These are phyloP conservation scores for Jaculus jaculus DNA, from an alignment of 2,113 vertebrate species.

Conservation along the genomic window DNA sequence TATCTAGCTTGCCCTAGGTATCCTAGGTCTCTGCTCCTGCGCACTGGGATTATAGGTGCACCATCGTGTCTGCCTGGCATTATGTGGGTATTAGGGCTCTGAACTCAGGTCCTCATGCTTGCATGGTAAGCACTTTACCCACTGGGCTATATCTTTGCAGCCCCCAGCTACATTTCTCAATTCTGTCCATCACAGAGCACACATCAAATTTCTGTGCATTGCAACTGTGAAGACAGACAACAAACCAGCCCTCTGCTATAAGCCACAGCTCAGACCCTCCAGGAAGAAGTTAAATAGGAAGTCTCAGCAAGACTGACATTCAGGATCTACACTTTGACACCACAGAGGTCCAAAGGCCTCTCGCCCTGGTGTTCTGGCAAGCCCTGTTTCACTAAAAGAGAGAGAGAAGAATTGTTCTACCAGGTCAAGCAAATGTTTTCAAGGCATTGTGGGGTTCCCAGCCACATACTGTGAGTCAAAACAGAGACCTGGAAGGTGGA, in stretches of 20 bases:
- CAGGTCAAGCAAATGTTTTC: conserved; percentile 84
- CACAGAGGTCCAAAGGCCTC: neutral
- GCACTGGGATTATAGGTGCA: too few species aligned
- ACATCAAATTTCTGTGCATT: conserved; percentile 55
- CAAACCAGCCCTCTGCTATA: neutral
- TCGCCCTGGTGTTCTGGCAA: neutral
- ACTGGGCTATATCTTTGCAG: too few species aligned
- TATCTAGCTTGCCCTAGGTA: too few species aligned
- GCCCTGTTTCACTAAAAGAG: neutral
- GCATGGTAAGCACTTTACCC: too few species aligned
- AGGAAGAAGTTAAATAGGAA: neutral
- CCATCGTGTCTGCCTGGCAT: too few species aligned
- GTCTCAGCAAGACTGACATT: neutral
- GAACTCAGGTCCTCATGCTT: too few species aligned
- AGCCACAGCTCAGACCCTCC: neutral
- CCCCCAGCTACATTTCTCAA: neutral
- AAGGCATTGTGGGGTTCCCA: conserved; percentile 77
- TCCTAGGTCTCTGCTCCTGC: too few species aligned
- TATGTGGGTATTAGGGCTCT: too few species aligned
- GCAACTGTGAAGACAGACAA: conserved; percentile 43
- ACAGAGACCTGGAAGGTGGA: conserved; percentile 78
- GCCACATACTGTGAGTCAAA: conserved; percentile 83
- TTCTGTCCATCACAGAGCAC: neutral
- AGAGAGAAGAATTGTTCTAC: conserved; percentile 59
- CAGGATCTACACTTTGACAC: neutral